Conservation (phyloP, 2,113 vertebrate species). For the Anhinga anhinga region DNA sequence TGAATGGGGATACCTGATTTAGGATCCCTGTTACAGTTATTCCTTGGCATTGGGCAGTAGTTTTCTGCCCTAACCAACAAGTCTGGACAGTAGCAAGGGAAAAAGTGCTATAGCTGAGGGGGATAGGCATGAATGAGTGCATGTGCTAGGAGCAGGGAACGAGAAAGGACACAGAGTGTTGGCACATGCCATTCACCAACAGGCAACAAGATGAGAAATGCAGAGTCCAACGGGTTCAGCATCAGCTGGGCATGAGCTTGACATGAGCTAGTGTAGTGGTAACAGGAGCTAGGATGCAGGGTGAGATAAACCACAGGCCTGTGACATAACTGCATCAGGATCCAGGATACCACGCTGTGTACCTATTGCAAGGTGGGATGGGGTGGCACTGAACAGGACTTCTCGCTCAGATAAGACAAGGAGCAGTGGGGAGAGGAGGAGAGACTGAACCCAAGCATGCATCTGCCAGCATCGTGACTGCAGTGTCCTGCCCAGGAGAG, state of each 20-base stretch:
- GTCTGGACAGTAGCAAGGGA: not conserved
- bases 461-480: accelerated
- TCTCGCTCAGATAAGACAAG: accelerated
- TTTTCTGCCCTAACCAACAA: not conserved
- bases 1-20: not conserved
- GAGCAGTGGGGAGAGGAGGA: not conserved
- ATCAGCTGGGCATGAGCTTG: not conserved
- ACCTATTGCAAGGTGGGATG: not conserved
- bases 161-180: not conserved
- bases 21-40: not conserved
- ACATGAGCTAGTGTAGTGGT: not conserved
- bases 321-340: not conserved
- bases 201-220: accelerated
- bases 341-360: not conserved
- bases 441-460: not conserved
- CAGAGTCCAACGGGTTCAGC: not conserved
- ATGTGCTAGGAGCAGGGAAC: not conserved
- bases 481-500: not conserved
- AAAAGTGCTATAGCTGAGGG: not conserved
- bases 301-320: not conserved
- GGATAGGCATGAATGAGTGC: not conserved
- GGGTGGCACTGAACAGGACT: not conserved
- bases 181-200: not conserved
- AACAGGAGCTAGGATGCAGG: not conserved
- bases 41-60: not conserved